These are phyloP conservation scores for Cyclina sinensis DNA, from an alignment of 1,140 invertebrate species.

Conservation along the genomic window DNA sequence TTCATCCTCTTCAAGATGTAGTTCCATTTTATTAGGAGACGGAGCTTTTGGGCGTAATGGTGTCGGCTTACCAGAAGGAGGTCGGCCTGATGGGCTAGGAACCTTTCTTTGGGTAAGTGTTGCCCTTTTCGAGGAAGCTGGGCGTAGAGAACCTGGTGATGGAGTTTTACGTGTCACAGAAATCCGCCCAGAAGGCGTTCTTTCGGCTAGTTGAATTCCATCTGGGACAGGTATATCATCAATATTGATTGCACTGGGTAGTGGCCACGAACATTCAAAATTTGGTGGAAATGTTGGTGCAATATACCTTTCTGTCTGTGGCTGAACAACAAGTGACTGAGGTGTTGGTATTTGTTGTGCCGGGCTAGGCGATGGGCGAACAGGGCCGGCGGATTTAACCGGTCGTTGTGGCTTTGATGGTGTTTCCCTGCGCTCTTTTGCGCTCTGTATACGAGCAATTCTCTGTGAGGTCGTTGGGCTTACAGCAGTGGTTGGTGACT, in stretches of 20 bases:
- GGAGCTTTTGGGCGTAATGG: conserved; percentile 56
- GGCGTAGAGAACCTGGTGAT: not conserved
- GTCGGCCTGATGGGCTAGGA: not conserved
- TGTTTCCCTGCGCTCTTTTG: conserved; percentile 27
- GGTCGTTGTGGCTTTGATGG: conserved; percentile 39
- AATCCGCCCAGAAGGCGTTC: conserved; percentile 23
- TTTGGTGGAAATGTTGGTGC: not conserved
- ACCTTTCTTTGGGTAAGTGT: conserved; percentile 1
- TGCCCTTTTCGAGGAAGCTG: conserved; percentile 10
- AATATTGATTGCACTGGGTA: conserved; percentile 38
- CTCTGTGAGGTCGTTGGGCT: conserved; percentile 23
- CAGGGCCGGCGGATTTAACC: conserved; percentile 57
- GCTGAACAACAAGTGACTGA: not conserved
- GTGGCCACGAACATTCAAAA: conserved; percentile 44
- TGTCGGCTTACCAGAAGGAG: conserved; percentile 53
- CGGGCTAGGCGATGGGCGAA: conserved; percentile 53
- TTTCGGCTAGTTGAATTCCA: not conserved
- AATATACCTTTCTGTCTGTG: not conserved
- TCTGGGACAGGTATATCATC: conserved; percentile 33
- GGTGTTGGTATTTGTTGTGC: not conserved
- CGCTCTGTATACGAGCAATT: conserved; percentile 53
- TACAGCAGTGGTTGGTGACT: conserved; percentile 40
- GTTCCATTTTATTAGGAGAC: conserved; percentile 61
- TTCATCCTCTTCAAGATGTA: conserved; percentile 47
- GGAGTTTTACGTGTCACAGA: not conserved